A percentile compares a stretch with the other conserved stretches of the same genome.
Conservation (phyloP, 30 jellyfish, hydroid and myxozoan genomes). For the Catostylus mosaicus region DNA sequence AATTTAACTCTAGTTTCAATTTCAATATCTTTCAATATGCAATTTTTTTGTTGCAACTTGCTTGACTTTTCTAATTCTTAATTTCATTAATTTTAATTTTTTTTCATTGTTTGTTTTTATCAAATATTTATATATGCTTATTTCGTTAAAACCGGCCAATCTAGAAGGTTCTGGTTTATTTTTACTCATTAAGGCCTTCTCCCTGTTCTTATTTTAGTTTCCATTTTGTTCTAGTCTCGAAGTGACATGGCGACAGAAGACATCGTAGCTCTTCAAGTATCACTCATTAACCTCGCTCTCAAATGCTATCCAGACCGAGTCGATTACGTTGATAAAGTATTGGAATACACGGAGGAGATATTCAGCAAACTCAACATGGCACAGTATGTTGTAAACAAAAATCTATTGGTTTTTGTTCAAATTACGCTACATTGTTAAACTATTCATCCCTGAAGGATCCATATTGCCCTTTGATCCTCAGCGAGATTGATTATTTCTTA, state of each 20-base stretch:
- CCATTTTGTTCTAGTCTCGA: conserved; percentile 83
- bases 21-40: no score
- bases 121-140: no score
- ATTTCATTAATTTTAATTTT: no score
- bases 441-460: neutral
- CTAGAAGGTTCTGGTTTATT: no score
- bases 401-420: neutral
- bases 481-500: neutral
- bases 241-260: conserved; percentile 99
- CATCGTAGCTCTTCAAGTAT: conserved; percentile 97
- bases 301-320: conserved; percentile 98
- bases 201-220: neutral
- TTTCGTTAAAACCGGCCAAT: no score
- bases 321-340: conserved; percentile 95
- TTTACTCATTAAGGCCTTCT: no score
- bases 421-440: neutral
- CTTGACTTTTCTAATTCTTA: no score
- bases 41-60: no score
- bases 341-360: conserved; percentile 97
- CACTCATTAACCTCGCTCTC: conserved; percentile 96
- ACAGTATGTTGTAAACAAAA: conserved; percentile 71
- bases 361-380: conserved; percentile 97
- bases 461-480: neutral
- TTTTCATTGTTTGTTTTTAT: no score
- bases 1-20: no score